Percentiles rank a stretch among this genome's conserved stretches.
Conservation (phyloP, 2,888 invertebrate genomes). For the Oscheius sp. region DNA sequence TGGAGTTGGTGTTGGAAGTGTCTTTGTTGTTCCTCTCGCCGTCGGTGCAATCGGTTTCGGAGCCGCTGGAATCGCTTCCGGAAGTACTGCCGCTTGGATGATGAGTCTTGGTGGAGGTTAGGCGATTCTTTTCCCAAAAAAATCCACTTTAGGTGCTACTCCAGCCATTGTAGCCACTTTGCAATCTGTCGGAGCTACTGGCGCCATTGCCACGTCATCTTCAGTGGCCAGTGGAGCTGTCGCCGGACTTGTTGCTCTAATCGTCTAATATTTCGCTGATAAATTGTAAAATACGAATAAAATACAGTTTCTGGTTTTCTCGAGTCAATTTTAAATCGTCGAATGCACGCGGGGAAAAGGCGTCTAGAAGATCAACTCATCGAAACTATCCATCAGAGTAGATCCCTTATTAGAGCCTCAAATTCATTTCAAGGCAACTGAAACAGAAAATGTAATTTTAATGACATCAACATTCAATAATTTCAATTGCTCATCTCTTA, state of each 20-base stretch:
- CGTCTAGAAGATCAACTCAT: conserved; percentile 15
- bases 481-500: too few relatives aligned
- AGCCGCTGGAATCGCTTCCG: neutral
- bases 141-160: neutral
- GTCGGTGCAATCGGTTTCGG: neutral
- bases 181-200: neutral
- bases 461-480: too few relatives aligned
- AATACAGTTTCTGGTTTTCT: too few relatives aligned
- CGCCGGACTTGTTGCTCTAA: neutral
- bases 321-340: too few relatives aligned
- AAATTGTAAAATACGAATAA: too few relatives aligned
- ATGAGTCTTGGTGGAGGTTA: neutral
- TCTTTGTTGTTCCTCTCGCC: neutral
- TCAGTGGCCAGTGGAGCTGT: too few relatives aligned
- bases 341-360: too few relatives aligned
- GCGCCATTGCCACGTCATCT: neutral
- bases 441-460: too few relatives aligned
- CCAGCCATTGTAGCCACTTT: neutral
- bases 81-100: neutral
- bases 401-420: too few relatives aligned
- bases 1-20: neutral
- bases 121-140: neutral
- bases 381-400: too few relatives aligned
- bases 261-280: too few relatives aligned
- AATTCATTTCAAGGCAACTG: too few relatives aligned